phyloP scores from a whole-genome alignment of 1,140 invertebrate species.

The Caenorhabditis briggsae region DNA sequence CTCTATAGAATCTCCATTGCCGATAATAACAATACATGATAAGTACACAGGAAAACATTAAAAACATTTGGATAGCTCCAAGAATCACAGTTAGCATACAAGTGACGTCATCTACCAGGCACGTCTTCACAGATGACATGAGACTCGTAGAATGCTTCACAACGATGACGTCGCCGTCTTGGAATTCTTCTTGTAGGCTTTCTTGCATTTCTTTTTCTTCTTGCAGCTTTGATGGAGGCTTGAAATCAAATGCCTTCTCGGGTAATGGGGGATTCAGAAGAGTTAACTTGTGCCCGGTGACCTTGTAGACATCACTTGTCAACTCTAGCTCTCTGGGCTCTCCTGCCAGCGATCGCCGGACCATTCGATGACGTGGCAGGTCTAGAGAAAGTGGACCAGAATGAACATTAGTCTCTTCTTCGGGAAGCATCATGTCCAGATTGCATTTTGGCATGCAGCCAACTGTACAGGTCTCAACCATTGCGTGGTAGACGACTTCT shows the following conservation, averaged over 20 bases:
- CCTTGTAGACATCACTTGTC: conserved; percentile 37
- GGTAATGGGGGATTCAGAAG: conserved; percentile 31
- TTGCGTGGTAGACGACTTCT: conserved; percentile 43
- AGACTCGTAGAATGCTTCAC: not conserved
- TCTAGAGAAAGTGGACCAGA: conserved; percentile 1
- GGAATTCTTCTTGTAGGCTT: not conserved
- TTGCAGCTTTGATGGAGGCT: not conserved
- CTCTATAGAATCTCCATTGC: conserved; percentile 35
- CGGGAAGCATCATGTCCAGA: conserved; percentile 28
- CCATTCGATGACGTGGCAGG: conserved; percentile 44
- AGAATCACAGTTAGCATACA: conserved; percentile 43
- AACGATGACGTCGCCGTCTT: conserved; percentile 20
- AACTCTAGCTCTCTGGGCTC: conserved; percentile 13
- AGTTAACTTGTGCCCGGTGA: conserved; percentile 11
- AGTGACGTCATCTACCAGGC: conserved; percentile 36
- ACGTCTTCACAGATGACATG: not conserved
- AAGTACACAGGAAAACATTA: conserved; percentile 26
- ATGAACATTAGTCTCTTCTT: conserved; percentile 19
- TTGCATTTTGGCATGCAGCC: conserved; percentile 42
- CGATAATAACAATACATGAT: conserved; percentile 46
- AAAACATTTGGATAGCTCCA: conserved; percentile 41
- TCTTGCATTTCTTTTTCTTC: no score
- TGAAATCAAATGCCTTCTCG: not conserved
- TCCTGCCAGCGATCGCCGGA: not conserved
- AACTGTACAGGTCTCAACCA: conserved; percentile 31